Evolutionary conservation across 2,113 vertebrate genomes (phyloP).

Genomic region (Charadrius vociferus): DNA sequence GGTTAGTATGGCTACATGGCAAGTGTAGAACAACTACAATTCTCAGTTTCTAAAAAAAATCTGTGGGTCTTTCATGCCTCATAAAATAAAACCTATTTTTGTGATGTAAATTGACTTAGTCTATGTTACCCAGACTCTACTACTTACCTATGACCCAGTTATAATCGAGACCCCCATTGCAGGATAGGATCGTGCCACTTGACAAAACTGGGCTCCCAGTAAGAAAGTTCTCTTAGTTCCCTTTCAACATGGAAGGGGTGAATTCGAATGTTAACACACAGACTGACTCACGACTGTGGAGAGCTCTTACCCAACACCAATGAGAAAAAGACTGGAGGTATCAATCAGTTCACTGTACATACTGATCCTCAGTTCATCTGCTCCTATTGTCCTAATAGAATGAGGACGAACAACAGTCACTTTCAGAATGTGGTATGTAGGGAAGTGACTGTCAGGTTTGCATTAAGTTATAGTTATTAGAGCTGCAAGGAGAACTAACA

Average conservation of each 20-base stretch:
- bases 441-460: background rate
- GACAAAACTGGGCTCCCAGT: background rate
- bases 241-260: background rate
- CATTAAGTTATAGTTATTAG: background rate
- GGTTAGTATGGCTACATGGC: background rate
- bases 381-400: background rate
- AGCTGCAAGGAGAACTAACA: background rate
- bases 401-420: background rate
- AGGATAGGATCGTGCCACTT: background rate
- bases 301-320: background rate
- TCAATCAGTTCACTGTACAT: background rate
- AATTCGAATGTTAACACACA: background rate
- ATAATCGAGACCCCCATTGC: background rate
- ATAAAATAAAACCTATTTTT: background rate
- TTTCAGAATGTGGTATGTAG: background rate
- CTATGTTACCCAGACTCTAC: background rate
- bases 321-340: background rate
- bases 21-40: background rate
- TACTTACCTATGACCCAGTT: background rate
- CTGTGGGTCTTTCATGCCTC: background rate
- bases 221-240: background rate
- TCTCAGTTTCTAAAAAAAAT: background rate
- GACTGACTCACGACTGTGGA: background rate
- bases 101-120: background rate
- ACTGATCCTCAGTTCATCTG: background rate